A percentile compares a stretch with the other conserved stretches of the same genome.
Conservation (phyloP, 2,113 vertebrate genomes). For the Psophia crepitans region DNA sequence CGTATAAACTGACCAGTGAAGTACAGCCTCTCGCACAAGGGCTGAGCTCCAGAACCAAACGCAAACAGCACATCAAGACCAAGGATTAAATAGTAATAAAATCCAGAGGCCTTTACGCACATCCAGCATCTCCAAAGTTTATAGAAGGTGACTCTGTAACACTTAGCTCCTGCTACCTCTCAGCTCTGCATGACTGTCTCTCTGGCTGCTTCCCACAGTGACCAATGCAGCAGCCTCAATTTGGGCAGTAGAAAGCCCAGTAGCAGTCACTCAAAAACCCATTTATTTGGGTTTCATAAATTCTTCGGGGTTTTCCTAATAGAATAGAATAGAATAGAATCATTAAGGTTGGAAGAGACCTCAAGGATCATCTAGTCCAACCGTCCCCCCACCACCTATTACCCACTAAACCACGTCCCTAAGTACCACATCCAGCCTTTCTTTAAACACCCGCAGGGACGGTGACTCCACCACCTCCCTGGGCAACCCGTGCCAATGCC, state of each 20-base stretch:
- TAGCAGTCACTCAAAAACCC: background rate
- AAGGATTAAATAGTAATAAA: background rate
- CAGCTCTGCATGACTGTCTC: background rate
- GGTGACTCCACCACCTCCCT: no score
- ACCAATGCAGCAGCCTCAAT: background rate
- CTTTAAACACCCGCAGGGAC: no score
- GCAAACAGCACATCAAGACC: background rate
- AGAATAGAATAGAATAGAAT: no score
- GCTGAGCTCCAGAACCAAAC: background rate
- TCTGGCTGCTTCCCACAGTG: background rate
- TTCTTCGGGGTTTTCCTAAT: no score
- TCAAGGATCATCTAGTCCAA: no score
- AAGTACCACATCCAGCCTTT: no score
- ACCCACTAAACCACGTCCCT: no score
- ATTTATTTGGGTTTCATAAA: background rate
- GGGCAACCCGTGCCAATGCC: no score
- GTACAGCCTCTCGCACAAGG: background rate
- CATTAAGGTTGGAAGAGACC: no score
- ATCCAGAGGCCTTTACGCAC: background rate
- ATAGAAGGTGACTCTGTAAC: background rate
- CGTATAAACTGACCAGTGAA: background rate
- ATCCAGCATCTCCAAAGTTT: background rate
- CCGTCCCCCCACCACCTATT: no score
- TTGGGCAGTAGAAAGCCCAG: fast-evolving
- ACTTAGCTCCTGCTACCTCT: background rate